phyloP scores from a whole-genome alignment of 1,140 invertebrate genomes.

The Alviniconcha marisindica region DNA sequence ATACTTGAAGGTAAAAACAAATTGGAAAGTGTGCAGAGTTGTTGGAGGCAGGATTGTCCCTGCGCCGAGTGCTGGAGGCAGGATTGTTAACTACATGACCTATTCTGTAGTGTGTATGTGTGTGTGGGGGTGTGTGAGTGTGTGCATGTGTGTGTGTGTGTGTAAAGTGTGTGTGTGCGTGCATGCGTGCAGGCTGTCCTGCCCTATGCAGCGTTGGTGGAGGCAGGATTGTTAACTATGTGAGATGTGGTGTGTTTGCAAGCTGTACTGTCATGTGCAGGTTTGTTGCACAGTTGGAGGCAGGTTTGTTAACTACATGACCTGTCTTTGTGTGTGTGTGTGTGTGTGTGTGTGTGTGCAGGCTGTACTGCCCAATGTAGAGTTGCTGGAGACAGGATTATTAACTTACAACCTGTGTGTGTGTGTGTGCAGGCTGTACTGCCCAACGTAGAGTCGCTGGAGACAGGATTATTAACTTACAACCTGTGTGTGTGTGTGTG shows the following conservation, averaged over 20 bases:
- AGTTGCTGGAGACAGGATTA: too few relatives aligned
- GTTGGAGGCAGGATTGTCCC: too few relatives aligned
- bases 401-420: background rate
- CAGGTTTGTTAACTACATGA: too few relatives aligned
- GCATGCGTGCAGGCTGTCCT: background rate
- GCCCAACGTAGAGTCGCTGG: conserved; percentile 64
- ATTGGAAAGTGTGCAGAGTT: background rate
- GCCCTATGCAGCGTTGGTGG: background rate
- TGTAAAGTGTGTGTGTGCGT: background rate
- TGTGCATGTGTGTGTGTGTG: background rate
- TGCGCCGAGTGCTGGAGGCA: too few relatives aligned
- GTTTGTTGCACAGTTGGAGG: too few relatives aligned
- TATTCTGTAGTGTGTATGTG: background rate
- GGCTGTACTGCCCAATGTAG: too few relatives aligned
- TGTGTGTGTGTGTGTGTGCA: too few relatives aligned
- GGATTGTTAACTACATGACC: too few relatives aligned
- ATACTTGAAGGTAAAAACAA: conserved; percentile 56
- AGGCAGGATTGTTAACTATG: too few relatives aligned
- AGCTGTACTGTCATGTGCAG: background rate
- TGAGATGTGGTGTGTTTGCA: background rate
- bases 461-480: too few relatives aligned
- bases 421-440: conserved; percentile 78
- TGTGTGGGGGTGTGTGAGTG: background rate
- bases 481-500: background rate
- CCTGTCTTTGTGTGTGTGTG: background rate